Evolutionary conservation across 2,113 vertebrate species (phyloP).

Genomic region (Rhabdornis inornatus): DNA sequence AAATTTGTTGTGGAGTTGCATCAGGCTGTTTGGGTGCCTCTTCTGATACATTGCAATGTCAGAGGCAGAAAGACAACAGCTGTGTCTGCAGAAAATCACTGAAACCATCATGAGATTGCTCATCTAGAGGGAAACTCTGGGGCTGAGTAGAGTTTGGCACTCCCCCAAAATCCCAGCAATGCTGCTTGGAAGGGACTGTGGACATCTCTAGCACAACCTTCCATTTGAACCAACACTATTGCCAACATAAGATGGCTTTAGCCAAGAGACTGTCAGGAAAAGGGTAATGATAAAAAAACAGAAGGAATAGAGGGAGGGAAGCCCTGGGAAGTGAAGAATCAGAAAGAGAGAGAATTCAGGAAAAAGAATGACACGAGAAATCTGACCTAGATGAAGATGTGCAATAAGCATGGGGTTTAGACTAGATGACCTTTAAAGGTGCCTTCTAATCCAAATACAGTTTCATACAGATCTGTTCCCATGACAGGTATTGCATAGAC

Average conservation of each 20-base stretch:
- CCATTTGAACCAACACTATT: neutral
- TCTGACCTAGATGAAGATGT: neutral
- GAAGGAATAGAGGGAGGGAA: accelerated
- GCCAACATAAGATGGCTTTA: neutral
- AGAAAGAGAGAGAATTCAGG: neutral
- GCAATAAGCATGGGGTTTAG: neutral
- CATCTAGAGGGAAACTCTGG: neutral
- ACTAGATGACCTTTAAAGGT: neutral
- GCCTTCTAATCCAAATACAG: neutral
- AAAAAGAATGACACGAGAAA: neutral
- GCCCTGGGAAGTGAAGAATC: neutral
- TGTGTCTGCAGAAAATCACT: neutral
- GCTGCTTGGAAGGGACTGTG: neutral
- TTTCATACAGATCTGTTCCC: neutral
- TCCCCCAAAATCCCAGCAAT: neutral
- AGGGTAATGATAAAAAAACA: neutral
- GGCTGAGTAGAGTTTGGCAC: neutral
- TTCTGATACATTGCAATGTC: neutral
- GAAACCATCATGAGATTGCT: neutral
- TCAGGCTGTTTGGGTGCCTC: neutral
- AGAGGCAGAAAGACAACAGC: neutral
- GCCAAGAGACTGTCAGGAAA: neutral
- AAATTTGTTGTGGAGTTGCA: neutral
- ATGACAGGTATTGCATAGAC: neutral
- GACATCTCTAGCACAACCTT: neutral